These are phyloP conservation scores for Planococcus citri DNA, from an alignment of 1,140 invertebrate species.

Conservation along the genomic window DNA sequence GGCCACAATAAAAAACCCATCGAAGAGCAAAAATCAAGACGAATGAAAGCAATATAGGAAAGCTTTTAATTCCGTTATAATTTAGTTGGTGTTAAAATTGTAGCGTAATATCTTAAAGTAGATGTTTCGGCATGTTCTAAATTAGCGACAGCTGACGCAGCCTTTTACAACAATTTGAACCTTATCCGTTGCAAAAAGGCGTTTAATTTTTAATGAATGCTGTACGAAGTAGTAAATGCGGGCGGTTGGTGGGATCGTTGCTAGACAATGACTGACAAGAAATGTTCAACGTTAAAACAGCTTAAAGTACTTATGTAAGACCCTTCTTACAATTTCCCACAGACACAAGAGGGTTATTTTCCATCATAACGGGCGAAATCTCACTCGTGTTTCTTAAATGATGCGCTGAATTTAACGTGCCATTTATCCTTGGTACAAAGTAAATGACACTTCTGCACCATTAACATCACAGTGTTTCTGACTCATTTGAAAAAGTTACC, in stretches of 20 bases:
- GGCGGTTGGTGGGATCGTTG: not conserved
- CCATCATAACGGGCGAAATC: constrained; percentile 12
- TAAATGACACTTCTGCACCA: constrained; percentile 15
- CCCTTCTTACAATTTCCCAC: constrained; percentile 8
- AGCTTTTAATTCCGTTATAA: constrained; percentile 4
- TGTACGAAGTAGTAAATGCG: constrained; percentile 8
- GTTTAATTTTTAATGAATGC: constrained; percentile 18
- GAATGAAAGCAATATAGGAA: not conserved
- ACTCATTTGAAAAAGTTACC: not conserved
- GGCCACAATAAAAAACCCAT: too few species aligned
- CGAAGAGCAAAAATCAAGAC: too few species aligned
- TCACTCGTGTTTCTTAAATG: constrained; percentile 12
- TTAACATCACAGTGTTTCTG: not conserved
- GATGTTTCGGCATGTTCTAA: not conserved
- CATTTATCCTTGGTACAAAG: constrained; percentile 15
- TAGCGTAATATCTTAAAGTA: not conserved
- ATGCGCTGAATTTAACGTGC: constrained; percentile 17
- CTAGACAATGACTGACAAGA: constrained; percentile 16
- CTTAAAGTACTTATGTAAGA: constrained; percentile 17
- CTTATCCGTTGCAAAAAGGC: constrained; percentile 5
- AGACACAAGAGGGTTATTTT: constrained; percentile 13
- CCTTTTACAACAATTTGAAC: constrained; percentile 14
- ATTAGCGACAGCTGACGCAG: constrained; percentile 18
- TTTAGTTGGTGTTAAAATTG: constrained; percentile 4
- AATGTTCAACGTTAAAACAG: constrained; percentile 12